These are phyloP conservation scores for Oryzias curvinotus DNA, from an alignment of 2,113 vertebrate species.

Conservation along the genomic window DNA sequence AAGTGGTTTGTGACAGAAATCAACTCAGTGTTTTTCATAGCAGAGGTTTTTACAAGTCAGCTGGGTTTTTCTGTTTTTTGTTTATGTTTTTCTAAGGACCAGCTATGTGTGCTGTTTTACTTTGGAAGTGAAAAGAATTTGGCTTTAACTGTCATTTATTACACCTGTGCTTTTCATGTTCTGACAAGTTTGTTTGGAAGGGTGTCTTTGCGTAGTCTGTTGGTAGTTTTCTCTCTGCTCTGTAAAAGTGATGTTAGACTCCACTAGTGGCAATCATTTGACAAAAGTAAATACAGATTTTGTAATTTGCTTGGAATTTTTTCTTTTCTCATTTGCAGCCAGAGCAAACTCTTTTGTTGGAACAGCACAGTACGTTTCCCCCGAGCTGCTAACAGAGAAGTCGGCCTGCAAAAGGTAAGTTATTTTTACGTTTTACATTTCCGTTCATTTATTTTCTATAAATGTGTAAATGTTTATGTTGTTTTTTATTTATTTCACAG, in stretches of 20 bases:
- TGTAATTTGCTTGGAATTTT: not conserved
- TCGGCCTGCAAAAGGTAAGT: conserved; percentile 97
- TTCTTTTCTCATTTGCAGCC: conserved; percentile 70
- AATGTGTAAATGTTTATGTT: no score
- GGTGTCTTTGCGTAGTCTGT: no score
- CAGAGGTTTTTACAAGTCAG: no score
- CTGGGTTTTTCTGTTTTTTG: not conserved
- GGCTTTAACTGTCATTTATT: no score
- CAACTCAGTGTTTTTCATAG: no score
- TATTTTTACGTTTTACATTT: not conserved
- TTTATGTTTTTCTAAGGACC: not conserved
- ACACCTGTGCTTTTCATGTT: not conserved
- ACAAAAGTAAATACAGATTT: no score
- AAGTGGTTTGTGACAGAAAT: no score
- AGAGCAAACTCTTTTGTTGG: conserved; percentile 98
- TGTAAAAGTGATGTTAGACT: no score
- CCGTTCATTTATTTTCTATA: not conserved
- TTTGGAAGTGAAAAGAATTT: no score
- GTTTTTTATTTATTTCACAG: conserved; percentile 40
- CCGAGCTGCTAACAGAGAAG: conserved; percentile 97
- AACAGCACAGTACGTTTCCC: conserved; percentile 98
- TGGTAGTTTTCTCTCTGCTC: no score
- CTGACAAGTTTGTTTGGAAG: not conserved
- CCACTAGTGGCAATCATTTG: no score
- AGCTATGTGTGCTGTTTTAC: no score